Conservation (phyloP, 2,113 vertebrate species). For the Tichodroma muraria region DNA sequence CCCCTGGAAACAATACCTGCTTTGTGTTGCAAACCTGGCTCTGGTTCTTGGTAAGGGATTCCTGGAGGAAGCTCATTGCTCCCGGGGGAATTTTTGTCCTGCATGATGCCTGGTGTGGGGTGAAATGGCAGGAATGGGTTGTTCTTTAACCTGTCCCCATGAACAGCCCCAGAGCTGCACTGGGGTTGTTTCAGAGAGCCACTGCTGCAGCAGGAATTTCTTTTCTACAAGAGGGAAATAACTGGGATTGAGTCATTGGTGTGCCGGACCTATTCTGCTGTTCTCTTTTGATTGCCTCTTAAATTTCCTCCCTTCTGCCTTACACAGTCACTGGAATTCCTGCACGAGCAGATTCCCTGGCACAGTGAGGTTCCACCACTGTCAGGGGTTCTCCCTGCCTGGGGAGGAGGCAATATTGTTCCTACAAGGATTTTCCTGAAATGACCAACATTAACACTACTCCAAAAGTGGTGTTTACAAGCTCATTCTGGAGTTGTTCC, state of each 20-base stretch:
- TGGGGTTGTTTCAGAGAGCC: not conserved
- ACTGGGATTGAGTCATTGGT: not conserved
- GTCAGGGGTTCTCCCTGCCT: not conserved
- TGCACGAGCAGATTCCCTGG: not conserved
- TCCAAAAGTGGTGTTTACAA: not conserved
- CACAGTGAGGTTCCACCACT: not conserved
- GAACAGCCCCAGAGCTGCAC: not conserved
- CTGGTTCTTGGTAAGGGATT: not conserved
- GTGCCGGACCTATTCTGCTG: not conserved
- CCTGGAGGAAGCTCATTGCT: not conserved
- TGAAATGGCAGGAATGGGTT: not conserved
- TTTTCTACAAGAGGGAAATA: not conserved
- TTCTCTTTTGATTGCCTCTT: not conserved
- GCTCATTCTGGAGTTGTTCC: not conserved
- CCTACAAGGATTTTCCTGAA: not conserved
- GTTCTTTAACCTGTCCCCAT: not conserved
- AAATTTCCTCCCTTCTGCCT: not conserved
- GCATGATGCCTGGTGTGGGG: not conserved
- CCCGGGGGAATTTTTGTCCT: not conserved
- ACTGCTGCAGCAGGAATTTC: not conserved
- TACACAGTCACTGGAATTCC: not conserved
- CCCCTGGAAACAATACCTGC: fast-evolving
- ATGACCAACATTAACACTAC: no score
- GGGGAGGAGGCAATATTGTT: not conserved
- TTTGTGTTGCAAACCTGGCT: not conserved